Conservation (phyloP, 2,888 invertebrate genomes). For the Neria commutata region DNA sequence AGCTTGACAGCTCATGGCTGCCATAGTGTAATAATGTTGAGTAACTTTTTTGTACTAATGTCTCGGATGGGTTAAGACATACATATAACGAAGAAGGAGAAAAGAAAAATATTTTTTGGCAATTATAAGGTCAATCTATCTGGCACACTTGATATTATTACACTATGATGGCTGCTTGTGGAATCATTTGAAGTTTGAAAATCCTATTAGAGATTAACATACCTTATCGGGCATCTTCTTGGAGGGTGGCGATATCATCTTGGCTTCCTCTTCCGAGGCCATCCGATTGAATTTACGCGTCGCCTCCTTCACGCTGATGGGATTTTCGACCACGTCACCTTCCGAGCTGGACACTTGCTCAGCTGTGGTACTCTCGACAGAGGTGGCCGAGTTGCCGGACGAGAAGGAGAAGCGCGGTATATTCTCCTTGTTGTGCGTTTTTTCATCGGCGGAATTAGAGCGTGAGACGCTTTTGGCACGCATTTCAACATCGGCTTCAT, state of each 20-base stretch:
- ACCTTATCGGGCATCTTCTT: conserved; percentile 71
- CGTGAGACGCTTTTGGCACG: conserved; percentile 43
- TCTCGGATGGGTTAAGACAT: too few relatives aligned
- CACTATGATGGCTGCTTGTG: too few relatives aligned
- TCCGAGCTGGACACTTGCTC: conserved; percentile 37
- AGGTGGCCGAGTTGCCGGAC: conserved; percentile 41
- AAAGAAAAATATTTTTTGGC: too few relatives aligned
- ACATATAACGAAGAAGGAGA: too few relatives aligned
- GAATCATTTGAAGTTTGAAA: too few relatives aligned
- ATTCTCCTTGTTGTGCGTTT: conserved; percentile 50
- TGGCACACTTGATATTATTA: too few relatives aligned
- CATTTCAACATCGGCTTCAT: conserved; percentile 9
- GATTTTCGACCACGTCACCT: conserved; percentile 63
- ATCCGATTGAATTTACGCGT: conserved; percentile 91
- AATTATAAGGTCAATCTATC: too few relatives aligned
- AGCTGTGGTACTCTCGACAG: conserved; percentile 41
- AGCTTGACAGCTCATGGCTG: conserved; percentile 2
- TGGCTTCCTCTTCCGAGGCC: conserved; percentile 77
- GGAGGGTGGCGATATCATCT: conserved; percentile 64
- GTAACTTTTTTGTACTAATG: background rate
- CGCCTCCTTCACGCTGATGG: conserved; percentile 88
- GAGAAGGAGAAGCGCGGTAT: conserved; percentile 54
- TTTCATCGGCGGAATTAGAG: conserved; percentile 63
- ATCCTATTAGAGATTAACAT: conserved; percentile 24
- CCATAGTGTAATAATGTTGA: background rate